These are phyloP conservation scores for Mugil cephalus DNA, from an alignment of 2,113 vertebrate genomes.

Conservation along the genomic window DNA sequence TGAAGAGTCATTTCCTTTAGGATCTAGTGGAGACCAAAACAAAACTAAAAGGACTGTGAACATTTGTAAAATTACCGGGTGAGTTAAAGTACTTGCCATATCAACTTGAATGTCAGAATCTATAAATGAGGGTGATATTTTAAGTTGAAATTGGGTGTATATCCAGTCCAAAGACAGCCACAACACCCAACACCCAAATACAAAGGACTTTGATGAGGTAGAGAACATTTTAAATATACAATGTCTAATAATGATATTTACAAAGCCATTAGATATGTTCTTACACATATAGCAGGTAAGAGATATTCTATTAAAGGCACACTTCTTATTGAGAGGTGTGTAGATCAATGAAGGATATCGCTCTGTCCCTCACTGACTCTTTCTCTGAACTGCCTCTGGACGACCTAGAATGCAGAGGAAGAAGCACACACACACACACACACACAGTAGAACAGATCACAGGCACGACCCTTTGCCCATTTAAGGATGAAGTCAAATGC, in stretches of 20 bases:
- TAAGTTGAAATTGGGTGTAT: too few species aligned
- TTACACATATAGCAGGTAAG: conserved; percentile 15
- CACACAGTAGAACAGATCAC: conserved; percentile 12
- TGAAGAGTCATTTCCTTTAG: too few species aligned
- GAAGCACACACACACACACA: background rate
- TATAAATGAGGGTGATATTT: too few species aligned
- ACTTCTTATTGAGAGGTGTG: conserved; percentile 25
- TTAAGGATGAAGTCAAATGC: conserved; percentile 35
- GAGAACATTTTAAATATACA: background rate
- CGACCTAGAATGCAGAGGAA: conserved; percentile 4
- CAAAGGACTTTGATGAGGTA: too few species aligned
- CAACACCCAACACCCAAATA: too few species aligned
- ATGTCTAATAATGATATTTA: conserved; percentile 20
- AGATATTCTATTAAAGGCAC: conserved; percentile 17
- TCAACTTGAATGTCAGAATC: too few species aligned
- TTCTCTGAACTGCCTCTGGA: background rate
- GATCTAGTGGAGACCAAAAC: too few species aligned
- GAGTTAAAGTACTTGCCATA: too few species aligned
- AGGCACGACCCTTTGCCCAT: conserved; percentile 12
- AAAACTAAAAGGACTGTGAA: too few species aligned
- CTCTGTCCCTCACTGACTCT: background rate
- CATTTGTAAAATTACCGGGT: too few species aligned
- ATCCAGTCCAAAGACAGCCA: too few species aligned
- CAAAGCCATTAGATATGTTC: conserved; percentile 19
- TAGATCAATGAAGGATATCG: conserved; percentile 31